Evolutionary conservation across 1,140 invertebrate species (phyloP).

Genomic region (Leptinotarsa defecta): DNA sequence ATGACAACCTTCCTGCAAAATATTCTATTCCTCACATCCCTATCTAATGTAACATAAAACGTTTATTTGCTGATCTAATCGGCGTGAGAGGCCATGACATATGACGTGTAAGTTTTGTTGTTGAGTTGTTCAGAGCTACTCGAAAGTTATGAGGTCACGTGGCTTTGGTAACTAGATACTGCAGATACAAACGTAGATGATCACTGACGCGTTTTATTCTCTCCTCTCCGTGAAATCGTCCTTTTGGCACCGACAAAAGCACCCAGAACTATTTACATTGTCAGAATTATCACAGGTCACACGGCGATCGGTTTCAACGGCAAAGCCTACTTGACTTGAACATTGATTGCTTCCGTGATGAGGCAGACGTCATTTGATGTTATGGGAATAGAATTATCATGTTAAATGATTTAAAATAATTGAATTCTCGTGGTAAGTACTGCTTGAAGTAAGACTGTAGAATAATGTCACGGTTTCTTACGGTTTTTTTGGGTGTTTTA

Average conservation of each 20-base stretch:
- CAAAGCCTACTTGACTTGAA: not conserved
- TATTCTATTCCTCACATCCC: not conserved
- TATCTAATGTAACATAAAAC: slow-evolving; percentile 21
- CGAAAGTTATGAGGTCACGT: slow-evolving; percentile 17
- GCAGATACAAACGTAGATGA: slow-evolving; percentile 1
- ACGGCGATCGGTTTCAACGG: slow-evolving; percentile 15
- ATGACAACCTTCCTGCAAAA: not conserved
- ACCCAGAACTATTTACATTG: slow-evolving; percentile 1
- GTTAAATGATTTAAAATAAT: too few species aligned
- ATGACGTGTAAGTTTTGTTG: not conserved
- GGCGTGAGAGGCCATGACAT: slow-evolving; percentile 1
- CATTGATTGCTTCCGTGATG: not conserved
- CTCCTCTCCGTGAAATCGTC: slow-evolving; percentile 20
- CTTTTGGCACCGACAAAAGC: slow-evolving; percentile 11
- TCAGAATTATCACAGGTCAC: slow-evolving; percentile 10
- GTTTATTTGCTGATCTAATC: slow-evolving; percentile 14
- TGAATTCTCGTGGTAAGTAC: too few species aligned
- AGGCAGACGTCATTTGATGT: slow-evolving; percentile 1
- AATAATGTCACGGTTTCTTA: too few species aligned
- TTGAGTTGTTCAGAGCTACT: not conserved
- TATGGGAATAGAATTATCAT: not conserved
- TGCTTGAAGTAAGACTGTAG: too few species aligned
- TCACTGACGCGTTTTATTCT: slow-evolving; percentile 16
- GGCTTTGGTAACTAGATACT: slow-evolving; percentile 12
- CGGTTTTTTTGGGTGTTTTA: too few species aligned